phyloP scores from a whole-genome alignment of 1,140 invertebrate genomes.

The Pseudobourletiella spinata region DNA sequence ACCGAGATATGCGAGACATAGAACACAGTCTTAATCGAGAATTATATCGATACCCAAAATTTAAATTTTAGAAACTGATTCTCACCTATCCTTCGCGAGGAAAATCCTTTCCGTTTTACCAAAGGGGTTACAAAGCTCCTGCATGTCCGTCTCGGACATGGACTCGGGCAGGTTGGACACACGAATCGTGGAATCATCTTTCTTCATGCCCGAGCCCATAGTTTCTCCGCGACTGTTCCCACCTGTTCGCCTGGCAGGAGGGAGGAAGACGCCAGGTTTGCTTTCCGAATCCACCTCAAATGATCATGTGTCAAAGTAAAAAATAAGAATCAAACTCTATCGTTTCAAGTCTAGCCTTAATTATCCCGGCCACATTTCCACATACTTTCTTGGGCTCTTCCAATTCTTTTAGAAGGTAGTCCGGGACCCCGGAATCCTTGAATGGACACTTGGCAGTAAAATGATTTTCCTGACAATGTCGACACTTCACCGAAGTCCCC shows the following conservation, averaged over 20 bases:
- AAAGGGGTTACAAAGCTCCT: conserved; percentile 88
- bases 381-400: conserved; percentile 37
- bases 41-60: no score
- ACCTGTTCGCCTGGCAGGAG: conserved; percentile 74
- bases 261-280: conserved; percentile 46
- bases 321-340: not conserved
- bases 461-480: conserved; percentile 91
- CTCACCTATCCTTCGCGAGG: conserved; percentile 69
- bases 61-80: conserved; percentile 2
- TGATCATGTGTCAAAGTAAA: not conserved
- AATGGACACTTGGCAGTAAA: conserved; percentile 96
- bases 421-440: conserved; percentile 63
- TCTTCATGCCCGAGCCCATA: conserved; percentile 51
- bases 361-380: no score
- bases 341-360: no score
- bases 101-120: conserved; percentile 79
- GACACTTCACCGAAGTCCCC: conserved; percentile 73
- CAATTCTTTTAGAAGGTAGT: conserved; percentile 42
- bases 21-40: no score
- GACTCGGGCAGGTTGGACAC: conserved; percentile 97
- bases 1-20: not conserved
- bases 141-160: conserved; percentile 86
- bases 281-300: conserved; percentile 20
- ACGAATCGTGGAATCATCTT: conserved; percentile 81
- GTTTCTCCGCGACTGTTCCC: conserved; percentile 59